Evolutionary conservation across 2,888 invertebrate genomes (phyloP).

Genomic region (Cheilosia pagana): DNA sequence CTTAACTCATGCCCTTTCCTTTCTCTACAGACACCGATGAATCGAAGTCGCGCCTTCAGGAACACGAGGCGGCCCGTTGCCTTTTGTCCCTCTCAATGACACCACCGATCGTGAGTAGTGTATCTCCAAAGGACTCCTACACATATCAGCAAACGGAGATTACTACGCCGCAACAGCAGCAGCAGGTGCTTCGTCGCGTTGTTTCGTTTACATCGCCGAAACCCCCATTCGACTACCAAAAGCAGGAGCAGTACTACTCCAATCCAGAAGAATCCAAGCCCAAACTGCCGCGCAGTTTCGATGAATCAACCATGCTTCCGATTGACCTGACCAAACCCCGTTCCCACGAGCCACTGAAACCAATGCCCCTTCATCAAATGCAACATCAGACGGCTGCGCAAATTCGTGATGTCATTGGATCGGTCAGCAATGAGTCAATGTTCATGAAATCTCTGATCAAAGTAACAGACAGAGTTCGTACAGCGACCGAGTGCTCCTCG

Average conservation of each 20-base stretch:
- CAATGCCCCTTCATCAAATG: conserved; percentile 12
- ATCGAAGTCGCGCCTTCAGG: conserved; percentile 88
- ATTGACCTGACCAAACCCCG: conserved; percentile 83
- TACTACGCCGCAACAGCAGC: conserved; percentile 54
- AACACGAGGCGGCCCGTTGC: conserved; percentile 94
- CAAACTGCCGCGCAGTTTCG: conserved; percentile 78
- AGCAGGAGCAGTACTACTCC: conserved; percentile 83
- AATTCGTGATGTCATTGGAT: conserved; percentile 81
- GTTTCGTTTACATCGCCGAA: conserved; percentile 82
- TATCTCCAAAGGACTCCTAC: conserved; percentile 80
- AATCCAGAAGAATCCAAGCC: conserved; percentile 82
- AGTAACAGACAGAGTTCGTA: conserved; percentile 81
- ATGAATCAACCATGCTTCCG: conserved; percentile 80
- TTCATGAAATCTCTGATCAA: conserved; percentile 82
- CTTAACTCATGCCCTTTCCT: background rate
- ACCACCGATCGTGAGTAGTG: conserved; percentile 83
- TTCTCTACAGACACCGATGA: conserved; percentile 86
- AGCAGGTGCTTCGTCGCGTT: conserved; percentile 76
- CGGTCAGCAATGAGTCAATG: conserved; percentile 80
- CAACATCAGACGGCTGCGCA: conserved; percentile 77
- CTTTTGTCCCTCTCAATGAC: conserved; percentile 88
- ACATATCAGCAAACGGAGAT: conserved; percentile 74
- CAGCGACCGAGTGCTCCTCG: conserved; percentile 74
- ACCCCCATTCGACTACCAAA: conserved; percentile 83
- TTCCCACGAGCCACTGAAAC: conserved; percentile 41